Base-by-base conservation (phyloP, 1,140 invertebrate species). In the Sycophaga agraensis region DNA sequence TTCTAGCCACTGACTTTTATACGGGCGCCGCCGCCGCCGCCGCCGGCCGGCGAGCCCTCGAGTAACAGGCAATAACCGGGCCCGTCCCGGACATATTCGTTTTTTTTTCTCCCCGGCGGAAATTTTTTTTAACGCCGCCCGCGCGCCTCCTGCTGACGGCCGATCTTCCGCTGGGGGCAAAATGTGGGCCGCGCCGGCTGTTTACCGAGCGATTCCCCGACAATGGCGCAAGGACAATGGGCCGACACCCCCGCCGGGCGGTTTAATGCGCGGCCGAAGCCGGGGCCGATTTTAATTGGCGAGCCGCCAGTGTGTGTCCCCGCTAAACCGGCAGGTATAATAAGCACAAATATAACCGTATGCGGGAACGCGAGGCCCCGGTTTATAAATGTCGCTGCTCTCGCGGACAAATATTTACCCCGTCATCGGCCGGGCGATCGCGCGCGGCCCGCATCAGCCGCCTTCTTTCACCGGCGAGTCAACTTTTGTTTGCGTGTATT, bases 1-100 rank as follows among this genome's bases (percentile, higher is more conserved):
- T 67, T 68, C 48, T 63, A 42, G 55, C 24, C 55, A 65, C 51
- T 64, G 58, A 63, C 54, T 71, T 73, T 73, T 70, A 73, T 73
- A 68, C 64, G 62, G 51, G 61, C 21, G 45, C 5, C 17, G 43
- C 57, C 21, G 34, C 7, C 17, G 43, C 21, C 53, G 26, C 34
- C 59, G 39, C 35, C 21, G 17, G 39, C 35, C 21, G 17, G 14
- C n/a, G 26, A 35, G 11, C 11, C n/a, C n/a, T 28, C 19, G 31
- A 60, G 54, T 61, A 61, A 54, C 42, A 54, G 59, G 34, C 59
- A 54, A 61, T 61, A 62, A 62, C 51, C 6, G 50, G 24, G 6
- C 19, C 34, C n/a, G 16, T 35, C 11, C 5, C 50, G 50, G 26
- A 9, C n/a, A n/a, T n/a, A n/a, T n/a, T n/a, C n/a, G n/a, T n/a